Base-by-base conservation (phyloP, 1,140 invertebrate species). In the Halesus radiatus region DNA sequence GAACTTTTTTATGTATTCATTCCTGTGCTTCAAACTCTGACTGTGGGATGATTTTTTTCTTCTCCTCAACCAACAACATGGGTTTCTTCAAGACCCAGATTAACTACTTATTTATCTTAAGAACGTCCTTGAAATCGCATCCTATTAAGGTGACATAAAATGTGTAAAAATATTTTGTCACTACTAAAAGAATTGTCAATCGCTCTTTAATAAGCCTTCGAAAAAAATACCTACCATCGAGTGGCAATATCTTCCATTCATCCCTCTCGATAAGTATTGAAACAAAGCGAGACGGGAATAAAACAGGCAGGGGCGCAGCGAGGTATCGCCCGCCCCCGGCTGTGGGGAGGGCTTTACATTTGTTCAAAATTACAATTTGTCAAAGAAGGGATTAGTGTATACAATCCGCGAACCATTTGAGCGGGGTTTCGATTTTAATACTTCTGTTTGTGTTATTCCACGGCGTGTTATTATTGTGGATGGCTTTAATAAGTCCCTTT, bases 301-400 rank as follows among this genome's bases (percentile, higher is more conserved):
- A 74, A 74, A 54, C 13, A 0, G 8, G 18, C 70, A 54, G 70
- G 50, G 10, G 8, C 70, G 53, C n/a, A 32, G 37, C 20, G n/a
- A n/a, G 32, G 32, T 8, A n/a, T 16, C 20, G 10, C 72, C 20
- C 68, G 18, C 23, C 13, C 52, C 22, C 22, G 10, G n/a, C 16
- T 3, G 32, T 8, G 50, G 20, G 18, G 15, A 29, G 23, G 50
- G 50, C 70, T 56, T 16, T 50, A 77, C 75, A 78, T 83, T 80
- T 83, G 78, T 80, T 83, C 73, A 74, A 80, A 80, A 80, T 80
- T 83, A 83, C 78, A 83, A 83, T 83, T 80, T 83, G 78, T 83
- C 81, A 83, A 83, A 83, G 81, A 79, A 20, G 18, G 81, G 81
- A 80, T 80, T 83, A 80, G 76, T 78, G 32, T 75, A 50, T 75